Evolutionary conservation across 2,113 vertebrate genomes (phyloP).

Genomic region (Takifugu flavidus): DNA sequence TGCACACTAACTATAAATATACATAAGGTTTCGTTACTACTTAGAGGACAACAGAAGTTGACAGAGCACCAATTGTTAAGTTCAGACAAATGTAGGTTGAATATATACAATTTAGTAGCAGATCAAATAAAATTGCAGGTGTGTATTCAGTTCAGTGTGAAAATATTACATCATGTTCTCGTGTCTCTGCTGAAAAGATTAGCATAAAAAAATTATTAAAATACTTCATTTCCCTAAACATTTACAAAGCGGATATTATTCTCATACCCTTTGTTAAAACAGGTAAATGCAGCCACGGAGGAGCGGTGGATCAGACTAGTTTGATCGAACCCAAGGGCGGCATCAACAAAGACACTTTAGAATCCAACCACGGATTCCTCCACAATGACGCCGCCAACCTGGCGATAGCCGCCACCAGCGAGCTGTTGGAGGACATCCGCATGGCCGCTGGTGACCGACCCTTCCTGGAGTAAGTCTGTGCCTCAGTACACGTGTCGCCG

Average conservation of each 20-base stretch:
- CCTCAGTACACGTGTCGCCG: neutral
- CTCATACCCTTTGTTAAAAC: neutral
- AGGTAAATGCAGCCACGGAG: constrained; percentile 74
- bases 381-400: constrained; percentile 50
- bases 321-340: constrained; percentile 42
- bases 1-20: no score
- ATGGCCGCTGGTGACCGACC: constrained; percentile 43
- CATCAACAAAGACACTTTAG: constrained; percentile 65
- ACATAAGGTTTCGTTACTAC: no score
- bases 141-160: no score
- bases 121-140: no score
- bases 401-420: constrained; percentile 54
- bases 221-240: no score
- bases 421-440: constrained; percentile 59
- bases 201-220: no score
- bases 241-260: neutral
- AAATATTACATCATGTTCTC: no score
- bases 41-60: no score
- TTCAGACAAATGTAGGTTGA: no score
- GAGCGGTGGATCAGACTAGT: constrained; percentile 34
- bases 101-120: no score
- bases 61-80: no score
- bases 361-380: constrained; percentile 47
- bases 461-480: constrained; percentile 54
- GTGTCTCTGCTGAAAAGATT: no score